Base-by-base conservation (phyloP, 2,888 invertebrate species). In the Sphaerophoria rueppellii region DNA sequence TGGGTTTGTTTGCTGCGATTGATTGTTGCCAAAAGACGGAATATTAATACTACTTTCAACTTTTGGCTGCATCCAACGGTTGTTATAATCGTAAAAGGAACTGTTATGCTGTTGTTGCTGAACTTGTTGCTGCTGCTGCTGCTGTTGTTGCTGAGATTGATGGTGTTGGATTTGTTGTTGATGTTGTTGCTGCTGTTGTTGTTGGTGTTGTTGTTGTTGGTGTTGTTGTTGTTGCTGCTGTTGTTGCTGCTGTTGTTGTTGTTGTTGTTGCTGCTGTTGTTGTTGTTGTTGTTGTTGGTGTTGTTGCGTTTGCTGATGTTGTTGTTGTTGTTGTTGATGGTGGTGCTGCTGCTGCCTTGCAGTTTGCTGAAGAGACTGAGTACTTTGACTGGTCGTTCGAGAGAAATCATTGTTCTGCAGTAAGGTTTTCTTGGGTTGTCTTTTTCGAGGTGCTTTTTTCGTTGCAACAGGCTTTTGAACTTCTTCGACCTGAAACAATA, bases 1-100 rank as follows among this genome's bases (percentile, higher is more conserved):
- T 61, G 93, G 93, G 90, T 95, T 95, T 12, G 94, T 92, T 82
- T 92, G 92, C 7, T 96, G 95, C 48, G 87, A 87, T n/a, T 88
- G 87, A 43, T 74, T 86, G 52, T 82, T 86, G 14, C 34, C 43
- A 37, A 79, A 82, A 9, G 52, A 46, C 4, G 79, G 43, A 48
- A 52, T 52, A 58, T 82, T 74, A 7, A 91, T 87, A 87, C 89
- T 90, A 67, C 89, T 90, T 67, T 91, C 91, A 67, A 90, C 89
- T 87, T 91, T 91, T 16, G 90, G 88, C 35, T 95, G 95, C 91
- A 96, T 96, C 96, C 96, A 96, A 88, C 96, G 93, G 88, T 95
- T 96, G 88, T 96, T 96, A 88, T 96, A 96, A 90, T 96, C 96
- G 88, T 95, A 96, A 89, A 96, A 96, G 70, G 94, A 94, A 86